A percentile compares a stretch with the other conserved stretches of the same genome.
phyloP scores from a whole-genome alignment of 2,888 invertebrate genomes.

The Meiosimyza decipiens region DNA sequence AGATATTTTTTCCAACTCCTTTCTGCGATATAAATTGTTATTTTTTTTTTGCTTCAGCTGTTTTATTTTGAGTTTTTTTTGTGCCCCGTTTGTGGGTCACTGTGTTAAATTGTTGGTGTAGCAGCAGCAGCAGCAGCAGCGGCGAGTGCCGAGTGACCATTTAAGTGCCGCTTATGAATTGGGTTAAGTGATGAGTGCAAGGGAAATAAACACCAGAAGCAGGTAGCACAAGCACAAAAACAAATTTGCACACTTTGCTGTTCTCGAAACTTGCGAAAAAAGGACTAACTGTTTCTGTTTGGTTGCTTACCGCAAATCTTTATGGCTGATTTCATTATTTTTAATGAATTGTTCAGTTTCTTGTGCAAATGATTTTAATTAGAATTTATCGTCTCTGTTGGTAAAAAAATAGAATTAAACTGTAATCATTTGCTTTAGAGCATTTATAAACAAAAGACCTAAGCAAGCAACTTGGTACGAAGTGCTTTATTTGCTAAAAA shows the following conservation, averaged over 20 bases:
- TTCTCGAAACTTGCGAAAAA: too few relatives aligned
- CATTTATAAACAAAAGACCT: background rate
- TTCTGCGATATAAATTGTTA: background rate
- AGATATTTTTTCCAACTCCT: too few relatives aligned
- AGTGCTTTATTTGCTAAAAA: too few relatives aligned
- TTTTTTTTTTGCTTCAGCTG: background rate
- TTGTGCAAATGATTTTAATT: background rate
- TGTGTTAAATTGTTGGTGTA: constrained; percentile 31
- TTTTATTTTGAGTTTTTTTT: background rate
- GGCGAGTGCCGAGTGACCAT: constrained; percentile 30
- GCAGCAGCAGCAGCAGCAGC: background rate
- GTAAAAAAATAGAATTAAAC: background rate
- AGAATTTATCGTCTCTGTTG: background rate
- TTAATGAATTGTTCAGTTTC: too few relatives aligned
- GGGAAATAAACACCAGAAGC: background rate
- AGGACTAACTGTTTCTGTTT: too few relatives aligned
- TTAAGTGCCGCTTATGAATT: constrained; percentile 34
- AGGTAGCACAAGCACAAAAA: too few relatives aligned
- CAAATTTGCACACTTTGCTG: too few relatives aligned
- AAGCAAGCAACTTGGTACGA: background rate
- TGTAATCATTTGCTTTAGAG: background rate
- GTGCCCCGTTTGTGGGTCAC: constrained; percentile 25
- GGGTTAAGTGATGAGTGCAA: constrained; percentile 35
- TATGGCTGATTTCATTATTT: too few relatives aligned
- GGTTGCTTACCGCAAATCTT: too few relatives aligned